These are phyloP conservation scores for Synodontis membranacea DNA, from an alignment of 2,113 vertebrate species.

Conservation along the genomic window DNA sequence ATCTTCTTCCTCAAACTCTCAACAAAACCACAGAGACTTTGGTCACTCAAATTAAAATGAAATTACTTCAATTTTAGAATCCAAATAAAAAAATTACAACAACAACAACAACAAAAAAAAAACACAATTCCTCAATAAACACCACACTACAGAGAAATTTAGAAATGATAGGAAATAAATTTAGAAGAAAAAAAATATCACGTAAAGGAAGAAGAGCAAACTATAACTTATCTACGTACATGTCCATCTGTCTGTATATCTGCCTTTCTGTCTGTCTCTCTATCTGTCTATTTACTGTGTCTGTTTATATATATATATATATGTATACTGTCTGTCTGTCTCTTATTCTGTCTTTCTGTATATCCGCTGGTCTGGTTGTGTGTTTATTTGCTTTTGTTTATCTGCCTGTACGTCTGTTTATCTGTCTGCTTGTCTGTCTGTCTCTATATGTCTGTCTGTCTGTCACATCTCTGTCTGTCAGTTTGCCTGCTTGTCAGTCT, in stretches of 20 bases:
- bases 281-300: neutral
- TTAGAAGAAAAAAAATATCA: neutral
- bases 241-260: neutral
- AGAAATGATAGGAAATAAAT: neutral
- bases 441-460: neutral
- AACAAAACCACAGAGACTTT: neutral
- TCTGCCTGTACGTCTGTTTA: neutral
- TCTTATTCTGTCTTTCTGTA: too few species aligned
- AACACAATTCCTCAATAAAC: neutral
- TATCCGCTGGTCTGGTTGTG: too few species aligned
- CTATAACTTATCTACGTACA: neutral
- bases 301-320: too few species aligned
- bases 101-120: too few species aligned
- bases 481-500: neutral
- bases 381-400: neutral
- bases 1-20: neutral
- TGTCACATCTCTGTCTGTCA: neutral
- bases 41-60: neutral
- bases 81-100: conserved; percentile 1
- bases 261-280: neutral
- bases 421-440: neutral
- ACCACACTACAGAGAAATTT: neutral
- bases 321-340: neutral
- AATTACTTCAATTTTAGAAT: conserved; percentile 1
- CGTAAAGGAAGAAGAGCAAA: neutral